A percentile compares a stretch with the other conserved stretches of the same genome.
Evolutionary conservation across 2,797 vertebrate genomes (phyloP).

Genomic region (Coracias cyanogaster): DNA sequence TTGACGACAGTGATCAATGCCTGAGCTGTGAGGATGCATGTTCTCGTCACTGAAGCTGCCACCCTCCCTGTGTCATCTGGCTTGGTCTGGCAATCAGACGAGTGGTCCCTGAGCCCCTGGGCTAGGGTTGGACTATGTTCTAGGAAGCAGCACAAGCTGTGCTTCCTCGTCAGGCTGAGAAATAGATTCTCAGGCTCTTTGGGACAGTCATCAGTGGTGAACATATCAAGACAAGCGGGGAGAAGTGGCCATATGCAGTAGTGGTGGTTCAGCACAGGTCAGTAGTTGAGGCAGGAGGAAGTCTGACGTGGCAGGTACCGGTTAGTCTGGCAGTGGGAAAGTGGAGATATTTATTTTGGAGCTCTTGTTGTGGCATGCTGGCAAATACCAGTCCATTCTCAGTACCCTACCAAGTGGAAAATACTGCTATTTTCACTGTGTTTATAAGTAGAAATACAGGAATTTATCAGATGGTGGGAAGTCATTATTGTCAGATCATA

Average conservation of each 20-base stretch:
- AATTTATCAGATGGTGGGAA: not conserved
- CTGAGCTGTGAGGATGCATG: not conserved
- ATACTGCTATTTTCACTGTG: not conserved
- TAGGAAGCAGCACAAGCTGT: not conserved
- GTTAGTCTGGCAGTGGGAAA: not conserved
- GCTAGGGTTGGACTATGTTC: rapidly evolving
- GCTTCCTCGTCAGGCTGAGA: not conserved
- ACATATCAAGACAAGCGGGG: not conserved
- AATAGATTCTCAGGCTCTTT: not conserved
- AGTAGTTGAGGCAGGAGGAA: not conserved
- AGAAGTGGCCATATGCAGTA: too few relatives aligned
- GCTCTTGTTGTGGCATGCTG: not conserved
- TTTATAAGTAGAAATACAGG: not conserved
- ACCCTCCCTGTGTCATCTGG: not conserved
- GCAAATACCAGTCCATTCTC: not conserved
- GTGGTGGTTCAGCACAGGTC: not conserved
- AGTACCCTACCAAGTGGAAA: not conserved
- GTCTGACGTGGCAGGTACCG: not conserved
- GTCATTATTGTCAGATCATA: not conserved
- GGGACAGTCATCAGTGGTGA: too few relatives aligned
- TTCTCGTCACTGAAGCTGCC: not conserved
- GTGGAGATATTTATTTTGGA: not conserved
- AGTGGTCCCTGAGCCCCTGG: not conserved
- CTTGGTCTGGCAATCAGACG: not conserved
- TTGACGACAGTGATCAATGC: too few relatives aligned